Base-by-base conservation (phyloP, 2,113 vertebrate genomes). In the Trogon surrucura region DNA sequence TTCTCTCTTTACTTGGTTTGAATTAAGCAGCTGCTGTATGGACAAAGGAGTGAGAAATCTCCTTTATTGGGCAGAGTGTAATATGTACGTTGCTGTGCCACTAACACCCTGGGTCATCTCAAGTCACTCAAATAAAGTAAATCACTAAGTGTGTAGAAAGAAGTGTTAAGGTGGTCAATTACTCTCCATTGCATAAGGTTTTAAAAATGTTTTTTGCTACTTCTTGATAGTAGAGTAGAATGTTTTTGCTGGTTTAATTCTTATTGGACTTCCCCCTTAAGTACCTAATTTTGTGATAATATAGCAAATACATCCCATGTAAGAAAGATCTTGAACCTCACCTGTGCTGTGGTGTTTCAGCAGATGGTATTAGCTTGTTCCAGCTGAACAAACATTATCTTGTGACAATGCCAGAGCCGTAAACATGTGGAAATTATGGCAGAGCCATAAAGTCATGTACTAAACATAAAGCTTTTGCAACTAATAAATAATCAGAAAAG, bases 31-130 rank as follows among this genome's bases (percentile, higher is more conserved):
- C 23, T n/a, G 11, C 10, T 13, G 2, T 13, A 23, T 1, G 29
- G 23, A 27, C 7, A n/a, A 50, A 57, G 41, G 57, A 51, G 38
- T 14, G 19, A 74, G 45, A 70, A 60, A 30, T 65, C 25, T 92
- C 25, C 16, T 50, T 64, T 54, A 21, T 30, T 84, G 36, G 45
- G 10, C 21, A 53, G 29, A 71, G 9, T 3, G 29, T 73, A 47
- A 23, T 41, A 9, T 6, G 5, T 4, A 4, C 3, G 27, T 29
- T 81, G 30, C 20, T 1, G 0, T 65, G 45, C 34, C 60, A 6
- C 26, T 45, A n/a, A 27, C 11, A 18, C 19, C 2, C 10, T 26
- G 27, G 22, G 21, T n/a, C 60, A 58, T 15, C 34, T 65, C 22
- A 10, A 38, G 26, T 15, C 50, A 4, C 41, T 78, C 10, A 6